Base-by-base conservation (phyloP, 1,140 invertebrate genomes). In the Caenorhabditis inopinata region DNA sequence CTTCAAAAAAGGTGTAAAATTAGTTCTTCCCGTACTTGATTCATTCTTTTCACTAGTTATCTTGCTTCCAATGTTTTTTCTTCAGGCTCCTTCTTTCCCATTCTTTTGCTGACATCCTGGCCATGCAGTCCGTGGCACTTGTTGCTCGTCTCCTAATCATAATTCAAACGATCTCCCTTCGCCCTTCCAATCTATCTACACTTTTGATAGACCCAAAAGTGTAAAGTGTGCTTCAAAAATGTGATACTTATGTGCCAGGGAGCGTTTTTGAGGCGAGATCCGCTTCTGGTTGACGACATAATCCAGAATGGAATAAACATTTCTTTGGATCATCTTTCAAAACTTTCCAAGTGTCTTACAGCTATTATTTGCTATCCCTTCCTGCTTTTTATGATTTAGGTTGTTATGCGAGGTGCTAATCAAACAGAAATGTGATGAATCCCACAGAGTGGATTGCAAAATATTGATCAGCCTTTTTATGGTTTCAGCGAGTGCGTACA, bases 221-320 rank as follows among this genome's bases (percentile, higher is more conserved):
- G 35, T 68, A 68, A 68, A 68, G 58, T 68, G 58, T 68, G 12
- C 32, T 12, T n/a, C 5, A 42, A 42, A 42, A 68, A 68, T 38
- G 58, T 68, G 58, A 68, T 68, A 68, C 58, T 68, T 68, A 68
- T 18, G 58, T 68, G 58, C 58, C 58, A 68, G 58, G 58, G 29
- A 29, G 16, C 58, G 32, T 68, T 68, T 58, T 38, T 35, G 32
- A 38, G 32, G 58, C 58, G 21, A 58, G 51, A 68, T 18, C 58
- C 23, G 58, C 32, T 16, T 25, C 51, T 25, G 58, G 32, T 18
- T 9, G 32, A 18, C n/a, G 58, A 18, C 58, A 68, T 68, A 68
- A 68, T 68, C 58, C 58, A 68, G 32, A 68, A 68, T 68, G 58
- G 32, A 68, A 68, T 68, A 68, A 68, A 68, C 58, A 68, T 38